Conservation (phyloP, 2,797 vertebrate genomes). For the Peromyscus eremicus region DNA sequence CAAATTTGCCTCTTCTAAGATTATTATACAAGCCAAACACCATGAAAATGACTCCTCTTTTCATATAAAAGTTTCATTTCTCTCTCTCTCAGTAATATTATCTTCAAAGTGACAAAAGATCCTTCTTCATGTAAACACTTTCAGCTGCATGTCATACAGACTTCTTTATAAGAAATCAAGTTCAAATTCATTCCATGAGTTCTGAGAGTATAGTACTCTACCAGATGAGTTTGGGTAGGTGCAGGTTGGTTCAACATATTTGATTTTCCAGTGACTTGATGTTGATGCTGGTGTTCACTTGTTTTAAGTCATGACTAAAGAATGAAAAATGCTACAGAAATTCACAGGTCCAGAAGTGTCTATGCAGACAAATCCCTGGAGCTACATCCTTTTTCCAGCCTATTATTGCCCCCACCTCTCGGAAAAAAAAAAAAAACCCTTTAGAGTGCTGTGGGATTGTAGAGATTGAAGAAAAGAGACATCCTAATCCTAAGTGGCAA, state of each 20-base stretch:
- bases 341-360: conserved; percentile 84
- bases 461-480: conserved; percentile 78
- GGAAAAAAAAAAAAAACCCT: conserved; percentile 56
- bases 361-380: conserved; percentile 85
- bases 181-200: conserved; percentile 85
- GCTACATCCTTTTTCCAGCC: conserved; percentile 79
- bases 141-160: conserved; percentile 76
- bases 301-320: conserved; percentile 88
- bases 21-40: conserved; percentile 26
- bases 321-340: conserved; percentile 85
- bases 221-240: conserved; percentile 65
- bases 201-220: conserved; percentile 78
- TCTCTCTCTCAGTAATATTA: conserved; percentile 58
- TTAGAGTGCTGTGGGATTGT: conserved; percentile 84
- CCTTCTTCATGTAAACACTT: conserved; percentile 81
- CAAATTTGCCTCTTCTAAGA: conserved; percentile 15
- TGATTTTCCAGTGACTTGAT: conserved; percentile 83
- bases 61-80: conserved; percentile 31
- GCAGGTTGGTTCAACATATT: conserved; percentile 71
- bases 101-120: conserved; percentile 77
- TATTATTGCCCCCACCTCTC: conserved; percentile 44
- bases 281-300: conserved; percentile 87
- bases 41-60: background rate
- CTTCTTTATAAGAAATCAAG: conserved; percentile 70
- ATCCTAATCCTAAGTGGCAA: conserved; percentile 78